Percentiles rank a stretch among this genome's conserved stretches.
phyloP scores from a whole-genome alignment of 2,113 vertebrate species.

The Sebastes schlegelii region DNA sequence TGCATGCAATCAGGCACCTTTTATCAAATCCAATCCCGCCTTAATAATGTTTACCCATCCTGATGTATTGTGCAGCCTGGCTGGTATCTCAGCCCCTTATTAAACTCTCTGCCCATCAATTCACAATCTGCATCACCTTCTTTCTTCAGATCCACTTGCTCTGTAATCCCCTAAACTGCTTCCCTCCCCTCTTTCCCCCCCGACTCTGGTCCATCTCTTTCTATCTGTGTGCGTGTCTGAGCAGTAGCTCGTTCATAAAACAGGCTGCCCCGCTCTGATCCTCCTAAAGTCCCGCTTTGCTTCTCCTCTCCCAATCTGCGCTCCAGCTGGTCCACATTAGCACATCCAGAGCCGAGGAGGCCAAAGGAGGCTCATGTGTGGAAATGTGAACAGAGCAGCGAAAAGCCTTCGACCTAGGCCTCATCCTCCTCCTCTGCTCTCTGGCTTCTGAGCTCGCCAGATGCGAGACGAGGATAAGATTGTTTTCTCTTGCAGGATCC shows the following conservation, averaged over 20 bases:
- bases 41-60: constrained; percentile 26
- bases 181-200: constrained; percentile 18
- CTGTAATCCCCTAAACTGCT: constrained; percentile 41
- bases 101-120: constrained; percentile 36
- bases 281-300: constrained; percentile 68
- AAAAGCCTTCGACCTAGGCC: constrained; percentile 29
- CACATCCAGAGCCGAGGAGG: constrained; percentile 69
- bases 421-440: constrained; percentile 47
- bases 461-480: constrained; percentile 48
- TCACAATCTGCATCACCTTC: constrained; percentile 43
- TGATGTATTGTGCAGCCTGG: constrained; percentile 17
- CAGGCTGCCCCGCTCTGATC: constrained; percentile 71
- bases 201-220: constrained; percentile 39
- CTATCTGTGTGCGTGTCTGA: constrained; percentile 65
- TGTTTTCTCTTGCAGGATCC: constrained; percentile 31
- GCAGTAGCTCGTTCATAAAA: constrained; percentile 67
- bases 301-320: constrained; percentile 65
- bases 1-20: constrained; percentile 18
- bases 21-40: constrained; percentile 29
- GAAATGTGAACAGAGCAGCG: constrained; percentile 61
- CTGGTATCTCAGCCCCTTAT: constrained; percentile 28
- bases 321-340: constrained; percentile 85
- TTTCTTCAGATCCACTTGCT: constrained; percentile 60
- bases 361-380: constrained; percentile 57
- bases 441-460: constrained; percentile 32